Conservation (phyloP, 2,888 invertebrate genomes). For the Tenthredo livida region DNA sequence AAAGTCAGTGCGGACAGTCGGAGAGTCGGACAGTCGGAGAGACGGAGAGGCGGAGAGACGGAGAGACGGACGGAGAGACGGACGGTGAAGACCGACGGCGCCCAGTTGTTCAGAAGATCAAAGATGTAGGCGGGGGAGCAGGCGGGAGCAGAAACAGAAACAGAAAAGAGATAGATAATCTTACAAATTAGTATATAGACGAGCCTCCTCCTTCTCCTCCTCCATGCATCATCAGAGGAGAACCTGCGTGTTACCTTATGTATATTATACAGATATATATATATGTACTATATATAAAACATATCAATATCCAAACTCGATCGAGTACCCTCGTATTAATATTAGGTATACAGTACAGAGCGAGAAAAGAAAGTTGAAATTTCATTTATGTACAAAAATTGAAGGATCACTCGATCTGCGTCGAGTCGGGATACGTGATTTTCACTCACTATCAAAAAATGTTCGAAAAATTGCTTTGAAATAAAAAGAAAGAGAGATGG, state of each 20-base stretch:
- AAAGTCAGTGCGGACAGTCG: conserved; percentile 53
- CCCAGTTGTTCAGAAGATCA: conserved; percentile 76
- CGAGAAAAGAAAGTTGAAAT: conserved; percentile 18
- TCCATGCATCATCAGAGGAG: conserved; percentile 61
- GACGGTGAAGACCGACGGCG: conserved; percentile 78
- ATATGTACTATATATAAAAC: background rate
- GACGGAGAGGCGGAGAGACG: conserved; percentile 71
- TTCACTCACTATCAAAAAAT: conserved; percentile 22
- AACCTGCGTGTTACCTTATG: conserved; percentile 57
- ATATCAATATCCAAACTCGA: conserved; percentile 29
- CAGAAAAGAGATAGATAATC: conserved; percentile 77
- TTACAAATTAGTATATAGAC: conserved; percentile 69
- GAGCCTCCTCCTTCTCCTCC: conserved; percentile 66
- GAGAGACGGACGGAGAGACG: conserved; percentile 74
- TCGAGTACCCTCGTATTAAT: conserved; percentile 39
- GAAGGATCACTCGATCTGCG: conserved; percentile 11
- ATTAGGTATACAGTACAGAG: conserved; percentile 40
- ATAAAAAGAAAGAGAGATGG: background rate
- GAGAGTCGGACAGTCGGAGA: conserved; percentile 64
- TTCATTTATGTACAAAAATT: conserved; percentile 53
- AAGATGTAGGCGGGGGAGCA: conserved; percentile 77
- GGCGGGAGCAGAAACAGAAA: conserved; percentile 78
- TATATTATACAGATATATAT: conserved; percentile 38
- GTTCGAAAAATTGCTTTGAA: conserved; percentile 38
- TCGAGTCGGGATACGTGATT: background rate